A percentile compares a stretch with the other conserved stretches of the same genome.
Evolutionary conservation across 2,888 invertebrate species (phyloP).

Genomic region (Gastracanthus pulcherrimus): DNA sequence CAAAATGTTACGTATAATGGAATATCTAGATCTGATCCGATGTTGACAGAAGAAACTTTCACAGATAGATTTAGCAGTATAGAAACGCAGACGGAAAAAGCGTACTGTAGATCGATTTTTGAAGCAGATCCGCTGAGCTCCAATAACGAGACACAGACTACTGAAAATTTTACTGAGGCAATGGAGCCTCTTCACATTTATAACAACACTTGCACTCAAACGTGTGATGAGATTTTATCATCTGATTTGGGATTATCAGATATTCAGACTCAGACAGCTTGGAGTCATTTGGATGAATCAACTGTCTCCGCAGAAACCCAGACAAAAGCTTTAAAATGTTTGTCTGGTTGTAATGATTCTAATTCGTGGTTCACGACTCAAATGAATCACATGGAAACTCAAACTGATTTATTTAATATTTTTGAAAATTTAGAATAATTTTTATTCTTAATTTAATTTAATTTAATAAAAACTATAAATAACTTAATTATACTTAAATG

Average conservation of each 20-base stretch:
- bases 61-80: constrained; percentile 70
- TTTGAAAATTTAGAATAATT: constrained; percentile 67
- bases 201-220: constrained; percentile 79
- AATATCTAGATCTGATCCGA: constrained; percentile 71
- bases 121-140: constrained; percentile 76
- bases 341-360: constrained; percentile 64
- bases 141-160: constrained; percentile 83
- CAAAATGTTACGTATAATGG: constrained; percentile 64
- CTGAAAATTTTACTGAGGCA: constrained; percentile 74
- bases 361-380: constrained; percentile 71
- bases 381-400: constrained; percentile 79
- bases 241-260: constrained; percentile 81
- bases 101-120: constrained; percentile 69
- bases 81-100: constrained; percentile 75
- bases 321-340: constrained; percentile 73
- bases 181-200: constrained; percentile 76
- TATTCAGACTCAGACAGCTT: constrained; percentile 83
- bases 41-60: constrained; percentile 71
- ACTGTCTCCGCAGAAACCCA: constrained; percentile 82
- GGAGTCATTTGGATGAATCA: constrained; percentile 79
- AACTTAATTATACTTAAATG: constrained; percentile 1
- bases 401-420: constrained; percentile 78
- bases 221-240: constrained; percentile 80
- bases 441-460: neutral
- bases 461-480: neutral